Evolutionary conservation across 2,888 invertebrate genomes (phyloP).

Genomic region (Ormyrus rosae): DNA sequence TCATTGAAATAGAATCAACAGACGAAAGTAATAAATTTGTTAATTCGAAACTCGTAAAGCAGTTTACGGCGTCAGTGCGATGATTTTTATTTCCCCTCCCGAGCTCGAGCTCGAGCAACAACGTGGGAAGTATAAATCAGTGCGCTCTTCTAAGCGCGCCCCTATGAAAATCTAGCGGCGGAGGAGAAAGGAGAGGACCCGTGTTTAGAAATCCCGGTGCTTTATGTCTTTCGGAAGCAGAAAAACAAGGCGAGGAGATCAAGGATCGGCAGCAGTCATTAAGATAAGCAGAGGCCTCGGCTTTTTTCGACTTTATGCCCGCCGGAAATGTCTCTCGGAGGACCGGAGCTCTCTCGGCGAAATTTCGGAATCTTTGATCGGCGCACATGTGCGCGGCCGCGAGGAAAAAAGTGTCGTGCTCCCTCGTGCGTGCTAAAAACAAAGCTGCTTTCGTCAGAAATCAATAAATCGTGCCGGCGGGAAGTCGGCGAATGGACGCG

Average conservation of each 20-base stretch:
- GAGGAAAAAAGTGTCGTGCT: slow-evolving; percentile 9
- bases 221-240: slow-evolving; percentile 70
- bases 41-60: slow-evolving; percentile 56
- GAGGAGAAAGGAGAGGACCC: no score
- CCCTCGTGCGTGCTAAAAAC: slow-evolving; percentile 45
- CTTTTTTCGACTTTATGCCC: no score
- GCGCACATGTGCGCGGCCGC: slow-evolving; percentile 1
- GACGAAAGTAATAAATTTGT: slow-evolving; percentile 55
- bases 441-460: slow-evolving; percentile 56
- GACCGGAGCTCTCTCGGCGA: background rate
- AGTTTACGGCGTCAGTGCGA: slow-evolving; percentile 38
- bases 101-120: background rate
- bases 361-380: slow-evolving; percentile 30
- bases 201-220: background rate
- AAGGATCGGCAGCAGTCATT: background rate
- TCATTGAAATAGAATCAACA: slow-evolving; percentile 57
- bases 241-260: slow-evolving; percentile 64
- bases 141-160: slow-evolving; percentile 36
- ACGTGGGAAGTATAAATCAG: slow-evolving; percentile 56
- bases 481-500: slow-evolving; percentile 44
- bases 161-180: slow-evolving; percentile 29
- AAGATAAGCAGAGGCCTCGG: slow-evolving; percentile 9
- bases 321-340: slow-evolving; percentile 12
- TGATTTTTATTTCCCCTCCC: slow-evolving; percentile 44
- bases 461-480: slow-evolving; percentile 53